Evolutionary conservation across 1,140 invertebrate species (phyloP).

Genomic region (Pseudachorutes palmiensis): DNA sequence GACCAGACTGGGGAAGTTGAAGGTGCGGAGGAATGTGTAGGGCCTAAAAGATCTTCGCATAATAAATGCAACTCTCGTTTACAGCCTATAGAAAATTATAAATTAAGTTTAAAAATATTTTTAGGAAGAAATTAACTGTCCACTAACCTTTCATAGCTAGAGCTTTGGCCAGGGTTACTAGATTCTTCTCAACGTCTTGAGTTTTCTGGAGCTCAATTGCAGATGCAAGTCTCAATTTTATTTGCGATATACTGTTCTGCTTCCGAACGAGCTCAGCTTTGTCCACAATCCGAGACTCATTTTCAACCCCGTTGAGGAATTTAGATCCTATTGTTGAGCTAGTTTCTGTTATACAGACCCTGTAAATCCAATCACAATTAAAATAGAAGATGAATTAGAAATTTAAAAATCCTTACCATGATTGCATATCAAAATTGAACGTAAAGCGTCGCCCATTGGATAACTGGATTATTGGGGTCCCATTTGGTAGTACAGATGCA

Average conservation of each 20-base stretch:
- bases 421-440: slow-evolving; percentile 53
- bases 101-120: slow-evolving; percentile 38
- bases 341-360: slow-evolving; percentile 17
- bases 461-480: slow-evolving; percentile 43
- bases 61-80: slow-evolving; percentile 58
- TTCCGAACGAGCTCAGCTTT: too few species aligned
- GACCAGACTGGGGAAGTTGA: too few species aligned
- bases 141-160: slow-evolving; percentile 24
- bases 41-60: slow-evolving; percentile 65
- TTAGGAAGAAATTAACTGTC: slow-evolving; percentile 10
- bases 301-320: too few species aligned
- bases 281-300: too few species aligned
- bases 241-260: slow-evolving; percentile 48
- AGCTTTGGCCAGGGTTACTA: slow-evolving; percentile 25
- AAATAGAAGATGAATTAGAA: slow-evolving; percentile 7
- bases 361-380: not conserved
- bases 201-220: slow-evolving; percentile 21
- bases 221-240: slow-evolving; percentile 29
- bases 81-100: slow-evolving; percentile 46
- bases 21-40: slow-evolving; percentile 51
- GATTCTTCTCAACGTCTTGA: slow-evolving; percentile 19
- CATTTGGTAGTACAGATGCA: not conserved
- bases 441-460: slow-evolving; percentile 60
- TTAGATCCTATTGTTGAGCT: too few species aligned
- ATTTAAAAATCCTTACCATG: slow-evolving; percentile 46